Base-by-base conservation (phyloP, 2,113 vertebrate species). In the Pimephales promelas region DNA sequence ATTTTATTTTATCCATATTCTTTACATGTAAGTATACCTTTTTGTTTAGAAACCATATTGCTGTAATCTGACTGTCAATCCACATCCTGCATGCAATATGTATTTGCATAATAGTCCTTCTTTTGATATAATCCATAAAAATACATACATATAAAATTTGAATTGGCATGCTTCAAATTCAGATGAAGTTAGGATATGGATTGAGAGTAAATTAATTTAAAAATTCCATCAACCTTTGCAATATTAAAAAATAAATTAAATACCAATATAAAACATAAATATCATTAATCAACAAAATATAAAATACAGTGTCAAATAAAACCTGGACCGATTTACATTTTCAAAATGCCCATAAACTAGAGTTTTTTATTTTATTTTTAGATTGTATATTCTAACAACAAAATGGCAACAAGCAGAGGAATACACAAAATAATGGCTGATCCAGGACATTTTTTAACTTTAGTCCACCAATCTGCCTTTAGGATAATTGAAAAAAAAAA, bases 41-140 rank as follows among this genome's bases (percentile, higher is more conserved):
- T 68, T 57, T 81, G 22, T 86, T 86, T 88, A 85, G 77, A 83
- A 87, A 79, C 79, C 47, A 85, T 87, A 87, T 87, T 87, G 73
- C 87, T 87, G 72, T 87, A 75, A 80, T 83, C 36, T 79, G 82
- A 80, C 31, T 82, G 71, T 86, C 79, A 82, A 79, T 75, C 76
- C 79, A 84, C 79, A 84, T 49, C 68, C 75, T 79, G 85, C 85
- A 89, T 89, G 88, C 87, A 81, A 76, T 61, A 36, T 24, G 3
- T 34, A 64, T 84, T 70, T 85, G 76, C 71, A 80, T 77, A 45
- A 40, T 71, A 10, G 59, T 11, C 49, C 11, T 73, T 71, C 54
- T 77, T 8, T 78, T 64, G 61, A 77, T 79, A 74, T 52, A 64
- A 26, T 81, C n/a, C 78, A 54, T 84, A 86, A 85, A 86, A 88